Conservation (phyloP, 2,888 invertebrate species). For the Chaitophorus viminalis region DNA sequence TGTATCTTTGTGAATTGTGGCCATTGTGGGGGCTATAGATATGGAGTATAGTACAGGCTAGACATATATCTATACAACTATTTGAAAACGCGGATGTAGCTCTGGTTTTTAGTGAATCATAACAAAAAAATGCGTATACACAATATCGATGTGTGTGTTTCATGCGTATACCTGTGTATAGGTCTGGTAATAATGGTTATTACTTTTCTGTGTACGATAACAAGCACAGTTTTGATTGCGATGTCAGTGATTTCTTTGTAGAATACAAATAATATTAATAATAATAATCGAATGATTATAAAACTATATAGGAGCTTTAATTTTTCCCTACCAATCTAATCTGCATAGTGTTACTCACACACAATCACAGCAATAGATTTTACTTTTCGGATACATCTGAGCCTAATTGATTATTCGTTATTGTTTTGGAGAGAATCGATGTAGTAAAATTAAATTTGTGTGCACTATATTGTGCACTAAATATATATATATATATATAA, state of each 20-base stretch:
- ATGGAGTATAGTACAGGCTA: too few relatives aligned
- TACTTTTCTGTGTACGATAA: not conserved
- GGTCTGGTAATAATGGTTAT: not conserved
- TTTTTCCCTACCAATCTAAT: not conserved
- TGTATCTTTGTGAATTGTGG: too few relatives aligned
- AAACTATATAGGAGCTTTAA: not conserved
- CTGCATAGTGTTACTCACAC: not conserved
- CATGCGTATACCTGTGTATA: not conserved
- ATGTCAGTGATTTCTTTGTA: not conserved
- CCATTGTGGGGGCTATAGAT: too few relatives aligned
- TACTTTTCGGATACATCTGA: not conserved
- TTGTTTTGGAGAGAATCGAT: too few relatives aligned
- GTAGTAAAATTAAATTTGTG: too few relatives aligned
- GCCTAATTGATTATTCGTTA: too few relatives aligned
- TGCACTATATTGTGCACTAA: too few relatives aligned
- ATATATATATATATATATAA: too few relatives aligned
- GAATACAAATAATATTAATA: not conserved
- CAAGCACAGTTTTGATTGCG: not conserved
- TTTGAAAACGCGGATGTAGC: not conserved
- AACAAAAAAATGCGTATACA: not conserved
- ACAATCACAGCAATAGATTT: not conserved
- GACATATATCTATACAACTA: too few relatives aligned
- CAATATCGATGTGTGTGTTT: not conserved
- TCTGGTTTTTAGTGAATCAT: constrained; percentile 6
- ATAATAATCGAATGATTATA: not conserved